phyloP scores from a whole-genome alignment of 1,140 invertebrate genomes.

The Manduca sexta region DNA sequence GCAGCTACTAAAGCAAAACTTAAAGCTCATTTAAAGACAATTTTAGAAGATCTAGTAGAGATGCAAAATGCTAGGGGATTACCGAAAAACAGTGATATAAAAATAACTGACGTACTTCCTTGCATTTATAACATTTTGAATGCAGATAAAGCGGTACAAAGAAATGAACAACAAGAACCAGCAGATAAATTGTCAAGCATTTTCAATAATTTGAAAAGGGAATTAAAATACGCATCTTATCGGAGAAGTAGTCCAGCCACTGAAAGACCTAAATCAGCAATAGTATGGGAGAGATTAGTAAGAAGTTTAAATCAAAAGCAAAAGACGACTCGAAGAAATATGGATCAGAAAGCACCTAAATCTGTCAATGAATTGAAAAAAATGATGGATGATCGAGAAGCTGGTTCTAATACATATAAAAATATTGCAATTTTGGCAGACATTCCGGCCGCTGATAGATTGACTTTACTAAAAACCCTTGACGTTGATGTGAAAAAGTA shows the following conservation, averaged over 20 bases:
- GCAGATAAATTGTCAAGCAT: slow-evolving; percentile 36
- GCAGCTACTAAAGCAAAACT: slow-evolving; percentile 40
- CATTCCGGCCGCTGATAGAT: slow-evolving; percentile 29
- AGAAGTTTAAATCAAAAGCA: slow-evolving; percentile 33
- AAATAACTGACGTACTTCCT: slow-evolving; percentile 43
- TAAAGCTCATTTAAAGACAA: slow-evolving; percentile 44
- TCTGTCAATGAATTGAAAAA: slow-evolving; percentile 37
- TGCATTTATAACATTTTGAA: slow-evolving; percentile 54
- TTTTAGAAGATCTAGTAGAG: slow-evolving; percentile 50
- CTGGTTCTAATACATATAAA: slow-evolving; percentile 38
- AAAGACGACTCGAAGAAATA: slow-evolving; percentile 26
- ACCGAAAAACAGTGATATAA: slow-evolving; percentile 21
- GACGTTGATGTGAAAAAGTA: slow-evolving; percentile 32
- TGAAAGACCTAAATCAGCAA: slow-evolving; percentile 35
- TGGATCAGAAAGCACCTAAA: slow-evolving; percentile 17
- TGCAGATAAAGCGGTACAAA: slow-evolving; percentile 14
- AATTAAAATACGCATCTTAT: slow-evolving; percentile 18
- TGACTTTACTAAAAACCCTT: slow-evolving; percentile 45
- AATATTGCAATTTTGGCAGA: slow-evolving; percentile 26
- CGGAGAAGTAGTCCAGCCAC: slow-evolving; percentile 28
- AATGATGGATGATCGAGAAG: slow-evolving; percentile 37
- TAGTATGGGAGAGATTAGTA: slow-evolving; percentile 47
- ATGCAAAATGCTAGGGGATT: slow-evolving; percentile 36
- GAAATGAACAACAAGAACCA: slow-evolving; percentile 6
- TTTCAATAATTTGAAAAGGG: slow-evolving; percentile 39